Conservation (phyloP, 2,888 invertebrate species). For the Tricholauxania praeusta region DNA sequence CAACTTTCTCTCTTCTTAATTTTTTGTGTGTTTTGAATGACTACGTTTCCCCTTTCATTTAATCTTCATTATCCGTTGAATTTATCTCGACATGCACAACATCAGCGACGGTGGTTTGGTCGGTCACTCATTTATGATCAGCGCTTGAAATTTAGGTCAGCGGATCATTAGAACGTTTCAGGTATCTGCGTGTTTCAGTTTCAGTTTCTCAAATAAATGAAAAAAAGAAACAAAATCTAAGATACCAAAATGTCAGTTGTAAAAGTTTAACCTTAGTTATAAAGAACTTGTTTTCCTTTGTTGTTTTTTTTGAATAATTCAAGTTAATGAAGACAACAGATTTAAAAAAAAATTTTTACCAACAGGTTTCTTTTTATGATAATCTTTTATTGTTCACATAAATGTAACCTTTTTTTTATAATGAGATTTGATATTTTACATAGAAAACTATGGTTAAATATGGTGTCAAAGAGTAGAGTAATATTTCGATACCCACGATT, state of each 20-base stretch:
- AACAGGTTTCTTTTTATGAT: too few relatives aligned
- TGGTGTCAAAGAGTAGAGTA: too few relatives aligned
- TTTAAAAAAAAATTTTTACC: too few relatives aligned
- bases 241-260: background rate
- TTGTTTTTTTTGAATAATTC: background rate
- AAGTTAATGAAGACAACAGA: too few relatives aligned
- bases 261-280: constrained; percentile 6
- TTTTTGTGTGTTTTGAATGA: constrained; percentile 16
- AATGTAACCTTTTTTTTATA: too few relatives aligned
- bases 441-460: too few relatives aligned
- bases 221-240: background rate
- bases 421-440: too few relatives aligned
- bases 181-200: background rate
- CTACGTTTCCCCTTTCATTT: constrained; percentile 7
- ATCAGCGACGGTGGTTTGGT: too few relatives aligned
- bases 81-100: background rate
- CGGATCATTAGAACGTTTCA: constrained; percentile 19
- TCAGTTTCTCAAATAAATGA: background rate
- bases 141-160: constrained; percentile 6
- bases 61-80: background rate
- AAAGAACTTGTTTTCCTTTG: constrained; percentile 16
- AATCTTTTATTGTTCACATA: too few relatives aligned
- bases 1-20: constrained; percentile 40
- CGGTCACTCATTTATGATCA: too few relatives aligned
- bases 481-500: too few relatives aligned